These are phyloP conservation scores for Lepidocyrtoides sp. DNA, from an alignment of 2,888 invertebrate species.

Conservation along the genomic window DNA sequence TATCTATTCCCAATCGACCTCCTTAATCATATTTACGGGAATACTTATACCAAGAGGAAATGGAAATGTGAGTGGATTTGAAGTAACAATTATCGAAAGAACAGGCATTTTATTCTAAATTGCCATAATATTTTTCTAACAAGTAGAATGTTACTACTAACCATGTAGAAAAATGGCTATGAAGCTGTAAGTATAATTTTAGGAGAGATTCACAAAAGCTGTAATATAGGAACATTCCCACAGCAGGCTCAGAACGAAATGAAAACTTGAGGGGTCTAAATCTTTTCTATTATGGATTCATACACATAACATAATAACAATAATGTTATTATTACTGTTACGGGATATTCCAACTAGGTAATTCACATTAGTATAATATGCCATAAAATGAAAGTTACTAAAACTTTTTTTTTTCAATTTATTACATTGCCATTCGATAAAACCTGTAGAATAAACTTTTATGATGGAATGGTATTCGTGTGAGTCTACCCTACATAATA, in stretches of 20 bases:
- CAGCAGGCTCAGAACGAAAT: background rate
- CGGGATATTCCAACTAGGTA: constrained; percentile 68
- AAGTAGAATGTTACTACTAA: background rate
- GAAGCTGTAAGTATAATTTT: background rate
- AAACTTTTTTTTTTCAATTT: constrained; percentile 84
- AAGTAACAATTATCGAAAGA: constrained; percentile 49
- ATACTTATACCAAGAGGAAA: background rate
- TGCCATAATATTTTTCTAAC: constrained; percentile 27
- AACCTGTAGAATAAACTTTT: constrained; percentile 84
- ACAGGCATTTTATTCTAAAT: constrained; percentile 57
- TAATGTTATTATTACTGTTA: constrained; percentile 63
- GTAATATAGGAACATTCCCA: too few relatives aligned
- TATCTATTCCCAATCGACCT: background rate
- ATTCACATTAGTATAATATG: constrained; percentile 79
- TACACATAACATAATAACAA: constrained; percentile 56
- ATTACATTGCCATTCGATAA: constrained; percentile 73
- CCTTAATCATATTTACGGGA: background rate
- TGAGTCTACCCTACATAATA: constrained; percentile 32
- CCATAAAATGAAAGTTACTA: constrained; percentile 83
- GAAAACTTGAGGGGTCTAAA: constrained; percentile 16
- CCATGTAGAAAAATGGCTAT: background rate
- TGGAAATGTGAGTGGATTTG: constrained; percentile 11
- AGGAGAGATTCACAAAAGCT: background rate
- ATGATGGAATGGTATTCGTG: constrained; percentile 60
- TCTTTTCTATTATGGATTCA: constrained; percentile 59